Evolutionary conservation across 2,888 invertebrate species (phyloP), one percentile per base, ranked within the genome.

Genomic region (Andrena minutula): DNA sequence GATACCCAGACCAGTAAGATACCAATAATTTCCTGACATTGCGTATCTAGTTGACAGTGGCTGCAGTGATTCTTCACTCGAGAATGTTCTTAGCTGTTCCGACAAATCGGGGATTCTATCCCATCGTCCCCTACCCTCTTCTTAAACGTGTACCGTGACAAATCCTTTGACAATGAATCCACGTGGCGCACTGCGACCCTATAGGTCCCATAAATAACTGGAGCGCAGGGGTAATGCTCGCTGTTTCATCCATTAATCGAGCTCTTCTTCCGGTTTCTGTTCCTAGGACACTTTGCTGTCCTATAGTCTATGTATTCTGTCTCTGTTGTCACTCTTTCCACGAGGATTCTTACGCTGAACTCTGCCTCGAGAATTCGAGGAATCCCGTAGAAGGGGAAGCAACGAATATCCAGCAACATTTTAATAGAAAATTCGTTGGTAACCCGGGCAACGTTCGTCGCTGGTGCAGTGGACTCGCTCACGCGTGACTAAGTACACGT

Each of bases 161-260:
- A 91, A 92, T 92, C 89, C 85, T 77, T 70, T 75, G 79, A 90
- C 89, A 91, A 89, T 86, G 84, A 87, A 83, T 83, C 84, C 89
- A 88, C 88, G 86, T 86, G 88, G 81, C 90, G 26, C 65, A 63
- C 75, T 66, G 75, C 82, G 80, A 82, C 86, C 86, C 83, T 81
- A 85, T 75, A 60, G 69, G 84, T 79, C 81, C 84, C 86, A 89
- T 91, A 90, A 90, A 91, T 91, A 90, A 89, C 79, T 74, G 82
- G 77, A 79, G 75, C 80, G 81, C 83, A 72, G 82, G 89, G 83
- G 83, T 83, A 70, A 71, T 65, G 64, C 32, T 73, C 66, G 51
- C 30, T 63, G 71, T 32, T 73, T 56, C 75, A 51, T 85, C 87
- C 89, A 90, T 89, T 89, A 89, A 89, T 89, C 88, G 90, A 86